Percentiles rank a stretch among this genome's conserved stretches.
Evolutionary conservation across 2,797 vertebrate species (phyloP).

Genomic region (Neopelma chrysocephalum): DNA sequence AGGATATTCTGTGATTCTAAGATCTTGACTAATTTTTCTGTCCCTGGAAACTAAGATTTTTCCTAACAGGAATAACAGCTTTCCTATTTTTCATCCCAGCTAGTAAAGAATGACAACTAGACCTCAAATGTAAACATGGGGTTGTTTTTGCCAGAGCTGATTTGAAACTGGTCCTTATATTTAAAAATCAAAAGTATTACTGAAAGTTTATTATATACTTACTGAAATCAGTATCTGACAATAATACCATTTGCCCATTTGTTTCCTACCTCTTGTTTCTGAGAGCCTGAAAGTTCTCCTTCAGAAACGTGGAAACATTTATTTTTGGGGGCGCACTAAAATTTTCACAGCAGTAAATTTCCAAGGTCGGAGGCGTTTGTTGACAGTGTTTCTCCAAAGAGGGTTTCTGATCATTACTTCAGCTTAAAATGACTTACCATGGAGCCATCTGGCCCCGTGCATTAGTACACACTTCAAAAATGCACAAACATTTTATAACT

Average conservation of each 20-base stretch:
- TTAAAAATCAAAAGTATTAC: not conserved
- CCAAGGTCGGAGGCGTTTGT: not conserved
- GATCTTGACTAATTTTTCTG: slow-evolving; percentile 11
- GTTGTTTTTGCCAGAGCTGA: not conserved
- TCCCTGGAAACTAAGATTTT: slow-evolving; percentile 11
- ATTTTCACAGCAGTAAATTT: not conserved
- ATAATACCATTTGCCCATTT: not conserved
- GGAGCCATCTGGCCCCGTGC: slow-evolving; percentile 52
- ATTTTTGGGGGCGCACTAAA: not conserved
- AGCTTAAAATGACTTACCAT: slow-evolving; percentile 31
- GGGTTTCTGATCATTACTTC: slow-evolving; percentile 1
- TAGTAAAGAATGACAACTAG: not conserved
- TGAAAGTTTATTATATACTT: not conserved
- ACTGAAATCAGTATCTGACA: not conserved
- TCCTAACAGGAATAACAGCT: not conserved
- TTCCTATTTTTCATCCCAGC: not conserved
- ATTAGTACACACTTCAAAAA: slow-evolving; percentile 18
- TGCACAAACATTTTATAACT: not conserved
- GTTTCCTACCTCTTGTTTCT: not conserved
- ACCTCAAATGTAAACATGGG: slow-evolving; percentile 27
- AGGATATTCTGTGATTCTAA: not conserved
- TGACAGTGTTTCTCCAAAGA: not conserved
- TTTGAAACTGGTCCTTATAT: not conserved
- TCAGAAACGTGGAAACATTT: not conserved
- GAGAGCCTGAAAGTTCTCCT: not conserved